These are phyloP conservation scores for Podarcis cretensis DNA, from an alignment of 2,113 vertebrate genomes.

Conservation along the genomic window DNA sequence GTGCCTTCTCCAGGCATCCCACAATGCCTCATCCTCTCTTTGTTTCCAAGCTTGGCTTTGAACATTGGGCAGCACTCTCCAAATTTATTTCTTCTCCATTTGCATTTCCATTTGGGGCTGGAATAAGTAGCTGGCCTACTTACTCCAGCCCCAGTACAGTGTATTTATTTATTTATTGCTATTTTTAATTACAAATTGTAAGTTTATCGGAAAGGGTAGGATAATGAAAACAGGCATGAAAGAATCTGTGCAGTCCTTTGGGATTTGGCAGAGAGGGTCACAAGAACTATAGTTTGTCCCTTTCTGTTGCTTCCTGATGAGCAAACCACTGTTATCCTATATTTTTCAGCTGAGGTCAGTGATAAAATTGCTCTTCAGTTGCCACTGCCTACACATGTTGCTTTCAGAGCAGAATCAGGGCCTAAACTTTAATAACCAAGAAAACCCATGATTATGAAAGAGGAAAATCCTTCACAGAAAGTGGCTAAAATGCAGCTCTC, in stretches of 20 bases:
- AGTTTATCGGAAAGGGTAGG: constrained; percentile 7
- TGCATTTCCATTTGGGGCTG: background rate
- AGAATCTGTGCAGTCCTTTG: background rate
- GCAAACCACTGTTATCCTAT: background rate
- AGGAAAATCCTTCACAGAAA: background rate
- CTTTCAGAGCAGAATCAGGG: constrained; percentile 9
- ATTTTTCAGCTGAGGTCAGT: background rate
- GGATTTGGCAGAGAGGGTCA: background rate
- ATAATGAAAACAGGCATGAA: background rate
- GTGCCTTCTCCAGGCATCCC: background rate
- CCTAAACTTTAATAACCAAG: background rate
- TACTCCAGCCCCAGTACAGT: background rate
- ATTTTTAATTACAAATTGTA: background rate
- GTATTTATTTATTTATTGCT: constrained; percentile 3
- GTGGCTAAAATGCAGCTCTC: background rate
- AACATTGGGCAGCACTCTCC: background rate
- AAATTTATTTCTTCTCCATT: background rate
- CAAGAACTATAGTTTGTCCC: background rate
- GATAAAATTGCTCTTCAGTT: fast-evolving
- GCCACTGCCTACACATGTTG: background rate
- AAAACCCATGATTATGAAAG: constrained; percentile 1
- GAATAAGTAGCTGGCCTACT: constrained; percentile 14
- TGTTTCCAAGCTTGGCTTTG: background rate
- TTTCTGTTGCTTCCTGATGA: background rate
- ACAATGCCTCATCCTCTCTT: background rate